Evolutionary conservation across 2,888 invertebrate species (phyloP).

Genomic region (Polyommatus iphigenia): DNA sequence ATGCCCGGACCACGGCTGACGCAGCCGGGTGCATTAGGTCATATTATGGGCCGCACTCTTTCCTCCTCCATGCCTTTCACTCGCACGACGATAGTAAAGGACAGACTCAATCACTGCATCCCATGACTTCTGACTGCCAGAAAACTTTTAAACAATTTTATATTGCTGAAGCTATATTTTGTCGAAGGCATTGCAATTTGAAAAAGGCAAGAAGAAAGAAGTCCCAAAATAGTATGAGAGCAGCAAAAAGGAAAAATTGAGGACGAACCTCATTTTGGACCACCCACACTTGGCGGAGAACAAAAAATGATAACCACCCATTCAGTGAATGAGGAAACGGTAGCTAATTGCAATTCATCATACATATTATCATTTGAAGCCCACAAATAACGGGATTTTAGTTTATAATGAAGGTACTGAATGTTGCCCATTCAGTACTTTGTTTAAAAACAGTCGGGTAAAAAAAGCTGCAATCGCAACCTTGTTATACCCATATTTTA

Average conservation of each 20-base stretch:
- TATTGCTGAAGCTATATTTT: background rate
- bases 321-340: background rate
- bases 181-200: background rate
- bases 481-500: no score
- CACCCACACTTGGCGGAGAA: background rate
- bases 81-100: constrained; percentile 39
- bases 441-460: no score
- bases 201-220: background rate
- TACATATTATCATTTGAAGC: background rate
- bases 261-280: background rate
- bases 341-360: background rate
- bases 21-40: constrained; percentile 58
- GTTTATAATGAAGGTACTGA: no score
- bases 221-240: background rate
- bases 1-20: constrained; percentile 39
- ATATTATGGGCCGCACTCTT: constrained; percentile 46
- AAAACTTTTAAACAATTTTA: background rate
- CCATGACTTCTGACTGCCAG: background rate
- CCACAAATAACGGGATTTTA: background rate
- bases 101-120: constrained; percentile 23
- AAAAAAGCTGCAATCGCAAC: no score
- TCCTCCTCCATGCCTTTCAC: constrained; percentile 43
- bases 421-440: no score
- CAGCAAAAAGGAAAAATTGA: background rate
- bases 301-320: background rate